phyloP scores from a whole-genome alignment of 2,113 vertebrate genomes.

The Prinia subflava region DNA sequence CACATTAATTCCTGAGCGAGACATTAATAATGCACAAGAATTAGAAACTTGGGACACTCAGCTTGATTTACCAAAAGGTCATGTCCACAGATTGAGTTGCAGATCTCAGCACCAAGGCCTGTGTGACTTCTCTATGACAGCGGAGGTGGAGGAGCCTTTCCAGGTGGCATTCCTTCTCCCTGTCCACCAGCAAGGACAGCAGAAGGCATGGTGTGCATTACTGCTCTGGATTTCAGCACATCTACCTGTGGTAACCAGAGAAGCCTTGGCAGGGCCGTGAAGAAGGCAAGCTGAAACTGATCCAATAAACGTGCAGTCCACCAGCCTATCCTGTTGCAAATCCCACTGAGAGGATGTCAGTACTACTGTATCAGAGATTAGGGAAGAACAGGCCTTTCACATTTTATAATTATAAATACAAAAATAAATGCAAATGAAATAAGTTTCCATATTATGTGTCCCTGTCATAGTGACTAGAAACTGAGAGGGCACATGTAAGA shows the following conservation, averaged over 20 bases:
- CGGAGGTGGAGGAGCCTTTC: background rate
- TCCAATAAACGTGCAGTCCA: background rate
- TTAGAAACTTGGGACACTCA: background rate
- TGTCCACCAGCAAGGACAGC: accelerated
- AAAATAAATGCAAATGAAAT: background rate
- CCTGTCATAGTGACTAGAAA: background rate
- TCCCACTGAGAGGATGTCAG: background rate
- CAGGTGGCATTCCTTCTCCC: background rate
- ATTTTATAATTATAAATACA: background rate
- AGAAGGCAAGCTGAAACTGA: background rate
- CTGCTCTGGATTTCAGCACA: constrained; percentile 1
- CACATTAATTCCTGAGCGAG: constrained; percentile 4
- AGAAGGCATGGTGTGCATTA: background rate
- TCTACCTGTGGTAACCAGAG: constrained; percentile 20
- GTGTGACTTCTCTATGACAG: background rate
- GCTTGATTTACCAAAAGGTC: background rate
- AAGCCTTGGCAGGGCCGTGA: background rate
- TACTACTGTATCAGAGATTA: background rate
- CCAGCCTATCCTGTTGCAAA: constrained; percentile 18
- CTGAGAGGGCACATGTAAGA: background rate
- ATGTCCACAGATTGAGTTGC: constrained; percentile 6
- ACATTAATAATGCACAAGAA: constrained; percentile 51
- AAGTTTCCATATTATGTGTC: background rate
- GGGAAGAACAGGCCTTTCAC: background rate
- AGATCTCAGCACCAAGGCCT: background rate